Base-by-base conservation (phyloP, 2,797 vertebrate genomes). In the Coracias cyanogaster region DNA sequence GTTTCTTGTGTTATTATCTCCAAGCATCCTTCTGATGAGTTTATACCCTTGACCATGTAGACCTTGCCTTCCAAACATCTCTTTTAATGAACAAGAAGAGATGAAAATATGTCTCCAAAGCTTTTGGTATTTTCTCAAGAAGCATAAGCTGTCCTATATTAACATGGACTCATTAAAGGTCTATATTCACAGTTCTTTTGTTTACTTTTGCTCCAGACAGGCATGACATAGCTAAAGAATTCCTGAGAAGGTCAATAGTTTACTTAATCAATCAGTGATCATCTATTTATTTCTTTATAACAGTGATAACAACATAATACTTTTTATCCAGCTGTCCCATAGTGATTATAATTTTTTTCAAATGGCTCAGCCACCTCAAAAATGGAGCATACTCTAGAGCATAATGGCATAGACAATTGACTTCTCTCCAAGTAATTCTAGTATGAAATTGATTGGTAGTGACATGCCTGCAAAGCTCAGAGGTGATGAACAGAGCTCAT, bases 21-120 rank as follows among this genome's bases (percentile, higher is more conserved):
- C 70, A 88, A 54, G 11, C 21, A 82, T 69, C 61, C 13, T 66
- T 87, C 84, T 31, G 71, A 20, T 62, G 48, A 66, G 39, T 69
- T 85, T 18, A 10, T 55, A 45, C 37, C 39, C 61, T 54, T 77
- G 28, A 49, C 12, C 90, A 24, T 69, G 67, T 9, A 64, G 28
- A 41, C 6, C 6, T 78, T 78, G 28, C 54, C 60, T 90, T 96
- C 89, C 79, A 93, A 96, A 80, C 31, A 69, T 7, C 33, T 64
- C 29, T 73, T 94, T 92, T 86, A 96, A 92, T 82, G 46, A 94
- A 58, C 20, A 92, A n/a, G 11, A 67, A 78, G 37, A 82, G 26
- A 65, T 43, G 25, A 79, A 83, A 52, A n/a, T 73, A 91, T 89
- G 12, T 62, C 80, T 95, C 54, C 29, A 31, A 31, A 60, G n/a